Conservation (phyloP, 1,140 invertebrate species). For the Zaprionus gabonicus region DNA sequence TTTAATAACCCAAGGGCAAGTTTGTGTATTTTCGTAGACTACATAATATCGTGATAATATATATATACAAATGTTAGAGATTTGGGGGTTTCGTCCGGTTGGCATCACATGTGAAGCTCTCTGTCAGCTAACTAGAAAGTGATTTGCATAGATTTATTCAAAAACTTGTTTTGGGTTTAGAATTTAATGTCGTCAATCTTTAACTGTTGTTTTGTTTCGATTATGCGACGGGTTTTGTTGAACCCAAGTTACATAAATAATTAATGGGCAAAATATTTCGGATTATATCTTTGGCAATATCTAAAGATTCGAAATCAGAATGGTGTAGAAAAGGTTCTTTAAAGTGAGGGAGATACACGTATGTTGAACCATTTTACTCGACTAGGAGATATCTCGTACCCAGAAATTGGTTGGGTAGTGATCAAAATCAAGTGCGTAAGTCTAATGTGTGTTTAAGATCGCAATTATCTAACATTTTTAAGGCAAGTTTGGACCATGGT, state of each 20-base stretch:
- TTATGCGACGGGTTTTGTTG: slow-evolving; percentile 58
- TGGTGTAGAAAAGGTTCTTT: slow-evolving; percentile 25
- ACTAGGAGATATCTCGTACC: too few relatives aligned
- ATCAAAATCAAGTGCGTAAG: background rate
- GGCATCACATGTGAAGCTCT: background rate
- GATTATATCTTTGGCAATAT: slow-evolving; percentile 14
- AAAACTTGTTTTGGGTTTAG: slow-evolving; percentile 34
- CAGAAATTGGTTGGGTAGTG: background rate
- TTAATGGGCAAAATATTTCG: slow-evolving; percentile 8
- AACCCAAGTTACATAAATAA: slow-evolving; percentile 36
- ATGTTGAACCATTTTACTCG: too few relatives aligned
- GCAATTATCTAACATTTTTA: background rate
- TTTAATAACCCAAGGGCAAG: slow-evolving; percentile 13
- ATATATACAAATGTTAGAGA: background rate
- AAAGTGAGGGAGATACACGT: background rate
- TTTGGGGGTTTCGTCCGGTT: background rate
- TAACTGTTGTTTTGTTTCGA: slow-evolving; percentile 18
- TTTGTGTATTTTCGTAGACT: background rate
- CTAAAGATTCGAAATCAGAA: slow-evolving; percentile 2
- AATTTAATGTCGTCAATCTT: slow-evolving; percentile 19
- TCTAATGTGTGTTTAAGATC: background rate
- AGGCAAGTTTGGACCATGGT: background rate
- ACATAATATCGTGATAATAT: background rate
- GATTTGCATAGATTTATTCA: slow-evolving; percentile 26
- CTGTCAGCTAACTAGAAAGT: slow-evolving; percentile 25